Base-by-base conservation (phyloP, 2,888 invertebrate species). In the Parnassius glacialis region DNA sequence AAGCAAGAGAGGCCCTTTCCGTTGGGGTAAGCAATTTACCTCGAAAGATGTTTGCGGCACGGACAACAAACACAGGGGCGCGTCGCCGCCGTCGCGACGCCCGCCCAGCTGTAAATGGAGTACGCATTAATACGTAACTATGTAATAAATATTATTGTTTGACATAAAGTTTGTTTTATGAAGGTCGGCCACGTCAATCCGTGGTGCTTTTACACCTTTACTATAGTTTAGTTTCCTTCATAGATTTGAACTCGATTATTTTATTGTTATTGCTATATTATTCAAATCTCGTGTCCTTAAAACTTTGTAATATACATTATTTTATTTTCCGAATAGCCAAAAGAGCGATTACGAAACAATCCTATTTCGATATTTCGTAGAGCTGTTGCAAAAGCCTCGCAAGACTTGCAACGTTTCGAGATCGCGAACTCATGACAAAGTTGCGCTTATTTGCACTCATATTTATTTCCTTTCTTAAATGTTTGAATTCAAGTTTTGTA, bases 81-180 rank as follows among this genome's bases (percentile, higher is more conserved):
- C 71, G 82, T 75, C 80, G 67, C 72, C 70, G 67, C 72, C 70
- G 67, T 72, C 70, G 71, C 73, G 85, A 77, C 87, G 83, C 80
- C 83, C 78, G 74, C 78, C 75, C 78, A 78, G 77, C 84, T 84
- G 81, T 84, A 87, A 89, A 87, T 85, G 82, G 80, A 84, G 76
- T 82, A 75, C 80, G 80, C 84, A 86, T 87, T 88, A 88, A 90
- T 89, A 85, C 83, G 79, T 81, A 79, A 87, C 86, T 86, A 85
- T 83, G 85, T 83, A 84, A 88, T 90, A 87, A 88, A 89, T 89
- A 88, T 88, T 90, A 89, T 90, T 89, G 88, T 89, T 87, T 85
- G 86, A 83, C 86, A 86, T 89, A 89, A 89, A 90, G 75, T 84
- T 87, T 82, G 83, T 85, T 88, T 88, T 88, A 88, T 89, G 81